Evolutionary conservation across 2,888 invertebrate species (phyloP).

Genomic region (Meta bourneti): DNA sequence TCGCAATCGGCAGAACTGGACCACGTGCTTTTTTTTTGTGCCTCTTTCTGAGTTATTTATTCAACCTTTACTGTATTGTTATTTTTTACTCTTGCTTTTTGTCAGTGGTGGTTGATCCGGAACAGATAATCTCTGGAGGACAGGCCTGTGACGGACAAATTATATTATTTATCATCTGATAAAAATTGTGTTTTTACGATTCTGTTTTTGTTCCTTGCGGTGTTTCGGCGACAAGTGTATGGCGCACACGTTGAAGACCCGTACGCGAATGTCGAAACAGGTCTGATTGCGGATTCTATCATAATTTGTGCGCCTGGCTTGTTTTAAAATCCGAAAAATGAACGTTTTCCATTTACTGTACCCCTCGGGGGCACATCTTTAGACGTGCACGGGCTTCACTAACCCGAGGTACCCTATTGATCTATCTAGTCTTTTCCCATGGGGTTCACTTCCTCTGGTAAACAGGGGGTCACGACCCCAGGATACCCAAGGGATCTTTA

Average conservation of each 20-base stretch:
- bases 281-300: too few species aligned
- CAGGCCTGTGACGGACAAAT: slow-evolving; percentile 17
- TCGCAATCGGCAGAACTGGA: slow-evolving; percentile 21
- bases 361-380: too few species aligned
- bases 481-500: too few species aligned
- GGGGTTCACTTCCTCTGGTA: too few species aligned
- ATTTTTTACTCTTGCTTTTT: not conserved
- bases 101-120: slow-evolving; percentile 2
- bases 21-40: slow-evolving; percentile 1
- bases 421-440: too few species aligned
- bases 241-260: not conserved
- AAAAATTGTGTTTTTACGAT: slow-evolving; percentile 25
- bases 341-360: too few species aligned
- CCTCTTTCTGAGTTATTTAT: not conserved
- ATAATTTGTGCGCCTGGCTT: too few species aligned
- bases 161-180: slow-evolving; percentile 23
- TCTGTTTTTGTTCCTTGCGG: not conserved
- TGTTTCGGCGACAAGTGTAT: not conserved
- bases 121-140: slow-evolving; percentile 37
- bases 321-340: too few species aligned
- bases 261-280: too few species aligned
- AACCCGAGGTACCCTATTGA: too few species aligned
- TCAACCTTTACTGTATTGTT: not conserved
- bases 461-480: too few species aligned
- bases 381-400: too few species aligned